Evolutionary conservation across 2,797 vertebrate species (phyloP).

Genomic region (Linurgus olivaceus): DNA sequence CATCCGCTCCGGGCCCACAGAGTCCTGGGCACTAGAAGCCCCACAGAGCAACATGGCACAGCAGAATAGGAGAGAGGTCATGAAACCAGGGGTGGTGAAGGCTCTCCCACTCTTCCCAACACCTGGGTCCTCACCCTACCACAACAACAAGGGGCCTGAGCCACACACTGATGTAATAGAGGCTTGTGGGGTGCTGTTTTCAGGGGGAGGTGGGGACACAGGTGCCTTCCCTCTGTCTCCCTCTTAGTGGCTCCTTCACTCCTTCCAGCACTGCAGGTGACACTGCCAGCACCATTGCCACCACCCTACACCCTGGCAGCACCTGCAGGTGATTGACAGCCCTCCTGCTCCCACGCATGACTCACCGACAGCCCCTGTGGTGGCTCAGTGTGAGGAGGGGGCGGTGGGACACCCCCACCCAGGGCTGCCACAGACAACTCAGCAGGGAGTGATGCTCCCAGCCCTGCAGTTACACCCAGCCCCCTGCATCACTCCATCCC

Average conservation of each 20-base stretch:
- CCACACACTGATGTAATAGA: too few species aligned
- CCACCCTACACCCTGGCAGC: background rate
- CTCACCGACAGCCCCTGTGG: background rate
- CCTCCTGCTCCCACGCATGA: background rate
- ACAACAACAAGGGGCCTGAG: rapidly evolving
- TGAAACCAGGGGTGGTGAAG: background rate
- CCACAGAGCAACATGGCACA: background rate
- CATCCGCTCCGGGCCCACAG: rapidly evolving
- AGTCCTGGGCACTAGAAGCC: background rate
- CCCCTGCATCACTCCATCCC: background rate
- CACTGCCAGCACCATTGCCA: background rate
- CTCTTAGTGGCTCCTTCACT: background rate
- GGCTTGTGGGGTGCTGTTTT: background rate
- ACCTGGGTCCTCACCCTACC: background rate
- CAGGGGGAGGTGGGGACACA: too few species aligned
- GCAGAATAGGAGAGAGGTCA: background rate
- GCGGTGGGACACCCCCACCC: background rate
- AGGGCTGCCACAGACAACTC: background rate
- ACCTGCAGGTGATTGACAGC: background rate
- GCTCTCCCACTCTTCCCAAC: background rate
- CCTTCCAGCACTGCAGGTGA: background rate
- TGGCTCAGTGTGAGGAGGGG: background rate
- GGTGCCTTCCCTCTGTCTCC: background rate
- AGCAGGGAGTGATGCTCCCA: background rate
- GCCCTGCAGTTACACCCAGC: background rate